Evolutionary conservation across 2,888 invertebrate species (phyloP), one percentile per base, ranked within the genome.

Genomic region (Argyresthia goedartella): DNA sequence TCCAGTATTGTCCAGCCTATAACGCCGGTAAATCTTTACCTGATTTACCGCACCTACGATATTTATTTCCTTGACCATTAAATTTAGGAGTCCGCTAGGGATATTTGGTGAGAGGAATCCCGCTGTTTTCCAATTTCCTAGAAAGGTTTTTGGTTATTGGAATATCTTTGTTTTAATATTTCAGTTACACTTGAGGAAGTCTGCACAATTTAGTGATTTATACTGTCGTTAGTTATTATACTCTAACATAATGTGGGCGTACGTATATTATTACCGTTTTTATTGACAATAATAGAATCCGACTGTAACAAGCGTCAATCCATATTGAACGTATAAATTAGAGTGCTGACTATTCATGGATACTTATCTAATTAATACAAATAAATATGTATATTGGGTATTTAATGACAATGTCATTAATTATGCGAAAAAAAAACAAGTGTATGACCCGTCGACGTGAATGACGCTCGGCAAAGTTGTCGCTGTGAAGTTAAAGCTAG

Each of bases 391-490:
- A 50, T 41, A 50, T 50, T 13, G 41, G 36, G 14, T 15, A 15
- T 36, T 48, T 59, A 55, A 59, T 55, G 55, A 57, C 59, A 57
- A 60, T 64, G 60, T 63, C 64, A 66, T 67, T 66, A 67, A 50
- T 51, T 49, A 49, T 49, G 39, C 39, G 41, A 41, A 49, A 13
- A 49, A 39, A 51, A 49, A 48, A 46, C 59, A 61, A 58, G 58
- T 61, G 56, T 60, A 59, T 60, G 62, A 61, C 60, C 62, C 63
- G 57, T 60, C 60, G 59, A 60, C 60, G 48, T 14, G 36, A 59
- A 55, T 57, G 54, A 55, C 25, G 6, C 25, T 25, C 25, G 25
- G 2, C 25, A 25, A 25, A 25, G 25, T 25, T 25, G 25, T 25
- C 6, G 25, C 6, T 25, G 25, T 25, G 25, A 25, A 25, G 25